Evolutionary conservation across 1,140 invertebrate genomes (phyloP).

Genomic region (Aphelenchoides avenae): DNA sequence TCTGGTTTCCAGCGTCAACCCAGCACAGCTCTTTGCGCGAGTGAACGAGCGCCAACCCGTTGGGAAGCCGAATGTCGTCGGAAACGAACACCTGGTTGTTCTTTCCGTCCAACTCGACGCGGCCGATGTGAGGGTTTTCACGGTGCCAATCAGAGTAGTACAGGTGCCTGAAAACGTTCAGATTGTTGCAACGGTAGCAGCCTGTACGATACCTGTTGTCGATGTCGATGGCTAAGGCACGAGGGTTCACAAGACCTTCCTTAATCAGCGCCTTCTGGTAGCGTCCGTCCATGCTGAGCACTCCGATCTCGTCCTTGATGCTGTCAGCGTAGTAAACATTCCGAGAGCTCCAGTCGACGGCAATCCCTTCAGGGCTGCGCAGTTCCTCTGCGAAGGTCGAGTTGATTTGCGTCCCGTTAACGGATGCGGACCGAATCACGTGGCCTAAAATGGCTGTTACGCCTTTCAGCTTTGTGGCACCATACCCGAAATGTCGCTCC

Average conservation of each 20-base stretch:
- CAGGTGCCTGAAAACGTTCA: constrained; percentile 70
- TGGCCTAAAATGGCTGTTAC: constrained; percentile 33
- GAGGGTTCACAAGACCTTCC: constrained; percentile 77
- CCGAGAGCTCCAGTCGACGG: constrained; percentile 82
- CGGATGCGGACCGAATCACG: constrained; percentile 40
- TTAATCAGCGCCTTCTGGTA: constrained; percentile 72
- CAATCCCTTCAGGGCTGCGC: constrained; percentile 75
- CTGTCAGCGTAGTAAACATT: constrained; percentile 97
- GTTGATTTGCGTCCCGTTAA: constrained; percentile 54
- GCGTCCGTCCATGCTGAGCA: constrained; percentile 74
- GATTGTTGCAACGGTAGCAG: constrained; percentile 14
- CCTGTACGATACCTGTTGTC: constrained; percentile 68
- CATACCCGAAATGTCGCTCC: constrained; percentile 61
- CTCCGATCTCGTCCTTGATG: constrained; percentile 78
- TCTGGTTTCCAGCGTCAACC: constrained; percentile 79
- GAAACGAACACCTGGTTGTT: constrained; percentile 67
- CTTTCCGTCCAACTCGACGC: constrained; percentile 84
- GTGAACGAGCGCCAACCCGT: constrained; percentile 69
- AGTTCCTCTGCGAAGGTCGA: constrained; percentile 32
- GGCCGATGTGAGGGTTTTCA: constrained; percentile 82
- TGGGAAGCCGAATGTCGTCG: constrained; percentile 65
- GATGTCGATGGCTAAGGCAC: constrained; percentile 89
- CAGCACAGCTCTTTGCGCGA: constrained; percentile 85
- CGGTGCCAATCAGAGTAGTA: constrained; percentile 98
- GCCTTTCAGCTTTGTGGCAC: constrained; percentile 3